Evolutionary conservation across 2,888 invertebrate genomes (phyloP).

Genomic region (Nephrotoma appendiculata): DNA sequence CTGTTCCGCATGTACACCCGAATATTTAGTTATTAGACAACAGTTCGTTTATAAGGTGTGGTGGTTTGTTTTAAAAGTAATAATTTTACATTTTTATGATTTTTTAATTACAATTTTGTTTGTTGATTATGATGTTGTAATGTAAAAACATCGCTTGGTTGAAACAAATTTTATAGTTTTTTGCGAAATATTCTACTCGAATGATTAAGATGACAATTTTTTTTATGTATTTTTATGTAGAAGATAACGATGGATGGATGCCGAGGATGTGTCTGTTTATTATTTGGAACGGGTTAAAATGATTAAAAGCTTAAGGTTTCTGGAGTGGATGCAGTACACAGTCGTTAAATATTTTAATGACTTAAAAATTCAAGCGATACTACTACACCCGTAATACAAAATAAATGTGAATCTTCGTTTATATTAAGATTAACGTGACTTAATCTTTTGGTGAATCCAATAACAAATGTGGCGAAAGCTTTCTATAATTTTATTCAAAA

Average conservation of each 20-base stretch:
- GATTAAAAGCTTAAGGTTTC: no score
- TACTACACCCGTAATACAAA: no score
- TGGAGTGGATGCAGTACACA: no score
- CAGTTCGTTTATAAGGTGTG: not conserved
- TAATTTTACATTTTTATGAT: not conserved
- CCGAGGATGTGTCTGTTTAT: not conserved
- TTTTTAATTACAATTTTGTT: not conserved
- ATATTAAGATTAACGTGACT: no score
- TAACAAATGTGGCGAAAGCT: no score
- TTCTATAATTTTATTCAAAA: no score
- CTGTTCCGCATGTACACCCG: not conserved
- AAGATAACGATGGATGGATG: not conserved
- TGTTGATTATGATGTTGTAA: not conserved
- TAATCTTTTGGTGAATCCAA: no score
- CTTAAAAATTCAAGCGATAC: no score
- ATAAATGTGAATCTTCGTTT: no score
- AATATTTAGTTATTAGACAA: not conserved
- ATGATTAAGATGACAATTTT: not conserved
- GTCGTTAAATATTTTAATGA: no score
- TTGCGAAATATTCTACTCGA: not conserved
- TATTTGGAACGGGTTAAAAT: not conserved
- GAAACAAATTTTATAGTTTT: not conserved
- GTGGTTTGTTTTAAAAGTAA: not conserved
- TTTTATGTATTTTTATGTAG: not conserved
- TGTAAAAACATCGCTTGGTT: not conserved